phyloP scores from a whole-genome alignment of 2,113 vertebrate species.

The Burhinus oedicnemus region DNA sequence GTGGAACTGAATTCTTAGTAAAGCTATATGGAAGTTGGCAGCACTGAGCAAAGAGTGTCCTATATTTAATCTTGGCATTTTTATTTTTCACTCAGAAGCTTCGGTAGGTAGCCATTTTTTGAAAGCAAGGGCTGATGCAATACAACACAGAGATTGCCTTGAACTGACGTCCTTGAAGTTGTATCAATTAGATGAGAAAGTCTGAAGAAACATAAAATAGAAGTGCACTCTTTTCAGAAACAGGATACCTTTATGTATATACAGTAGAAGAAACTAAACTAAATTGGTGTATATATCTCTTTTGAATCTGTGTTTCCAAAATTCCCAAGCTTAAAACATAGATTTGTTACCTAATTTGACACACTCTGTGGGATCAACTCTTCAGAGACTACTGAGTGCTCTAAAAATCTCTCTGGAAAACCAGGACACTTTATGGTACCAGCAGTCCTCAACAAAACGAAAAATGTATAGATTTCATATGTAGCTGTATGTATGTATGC shows the following conservation, averaged over 20 bases:
- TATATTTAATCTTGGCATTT: background rate
- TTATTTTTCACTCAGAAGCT: background rate
- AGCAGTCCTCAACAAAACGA: background rate
- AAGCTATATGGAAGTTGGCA: background rate
- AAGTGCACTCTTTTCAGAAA: background rate
- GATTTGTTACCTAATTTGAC: background rate
- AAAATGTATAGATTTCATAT: background rate
- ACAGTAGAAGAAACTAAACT: background rate
- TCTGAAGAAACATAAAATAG: background rate
- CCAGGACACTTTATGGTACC: background rate
- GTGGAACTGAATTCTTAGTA: background rate
- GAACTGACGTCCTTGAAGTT: background rate
- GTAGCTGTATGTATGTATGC: background rate
- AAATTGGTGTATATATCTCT: background rate
- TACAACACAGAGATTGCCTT: background rate
- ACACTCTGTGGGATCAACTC: background rate
- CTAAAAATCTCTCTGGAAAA: background rate
- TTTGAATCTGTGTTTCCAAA: background rate
- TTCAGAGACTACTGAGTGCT: background rate
- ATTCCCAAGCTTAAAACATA: background rate
- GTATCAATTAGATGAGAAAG: background rate
- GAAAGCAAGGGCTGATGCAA: background rate
- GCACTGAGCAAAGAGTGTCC: background rate
- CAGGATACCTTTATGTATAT: rapidly evolving
- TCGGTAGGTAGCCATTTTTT: background rate